Percentiles rank a stretch among this genome's conserved stretches.
These are phyloP conservation scores for Zophobas morio DNA, from an alignment of 1,140 invertebrate genomes.

Conservation along the genomic window DNA sequence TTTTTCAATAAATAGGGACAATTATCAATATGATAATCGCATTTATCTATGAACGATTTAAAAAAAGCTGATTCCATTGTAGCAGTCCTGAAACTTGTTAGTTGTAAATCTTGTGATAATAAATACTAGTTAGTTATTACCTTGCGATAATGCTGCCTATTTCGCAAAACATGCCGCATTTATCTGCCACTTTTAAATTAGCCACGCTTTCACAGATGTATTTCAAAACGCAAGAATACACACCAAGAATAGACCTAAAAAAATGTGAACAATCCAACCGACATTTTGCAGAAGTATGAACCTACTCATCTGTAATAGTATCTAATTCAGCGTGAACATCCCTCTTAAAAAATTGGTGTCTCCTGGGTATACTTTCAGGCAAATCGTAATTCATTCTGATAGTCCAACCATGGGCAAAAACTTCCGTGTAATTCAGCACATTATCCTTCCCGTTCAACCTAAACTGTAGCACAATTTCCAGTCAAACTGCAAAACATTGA, in stretches of 20 bases:
- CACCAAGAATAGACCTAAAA: conserved; percentile 51
- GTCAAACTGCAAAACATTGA: neutral
- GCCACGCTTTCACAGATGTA: conserved; percentile 54
- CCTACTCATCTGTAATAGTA: conserved; percentile 57
- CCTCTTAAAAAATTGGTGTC: conserved; percentile 60
- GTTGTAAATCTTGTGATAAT: neutral
- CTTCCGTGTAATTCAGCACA: conserved; percentile 54
- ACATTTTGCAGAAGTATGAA: conserved; percentile 18
- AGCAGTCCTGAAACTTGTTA: conserved; percentile 30
- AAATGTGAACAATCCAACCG: neutral
- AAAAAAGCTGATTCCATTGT: conserved; percentile 56
- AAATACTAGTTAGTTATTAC: conserved; percentile 49
- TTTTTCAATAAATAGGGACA: conserved; percentile 46
- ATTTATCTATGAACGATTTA: conserved; percentile 53
- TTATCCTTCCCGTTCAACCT: conserved; percentile 62
- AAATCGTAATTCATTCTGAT: conserved; percentile 61
- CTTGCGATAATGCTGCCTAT: conserved; percentile 60
- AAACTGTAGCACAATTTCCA: conserved; percentile 49
- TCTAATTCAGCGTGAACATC: conserved; percentile 58
- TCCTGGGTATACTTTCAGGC: conserved; percentile 54
- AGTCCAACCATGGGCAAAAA: conserved; percentile 61
- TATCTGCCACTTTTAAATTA: conserved; percentile 48
- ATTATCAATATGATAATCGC: conserved; percentile 49
- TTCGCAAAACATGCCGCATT: conserved; percentile 62
- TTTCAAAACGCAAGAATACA: conserved; percentile 57